Evolutionary conservation across 2,888 invertebrate genomes (phyloP).

Genomic region (Antheraea assamensis): DNA sequence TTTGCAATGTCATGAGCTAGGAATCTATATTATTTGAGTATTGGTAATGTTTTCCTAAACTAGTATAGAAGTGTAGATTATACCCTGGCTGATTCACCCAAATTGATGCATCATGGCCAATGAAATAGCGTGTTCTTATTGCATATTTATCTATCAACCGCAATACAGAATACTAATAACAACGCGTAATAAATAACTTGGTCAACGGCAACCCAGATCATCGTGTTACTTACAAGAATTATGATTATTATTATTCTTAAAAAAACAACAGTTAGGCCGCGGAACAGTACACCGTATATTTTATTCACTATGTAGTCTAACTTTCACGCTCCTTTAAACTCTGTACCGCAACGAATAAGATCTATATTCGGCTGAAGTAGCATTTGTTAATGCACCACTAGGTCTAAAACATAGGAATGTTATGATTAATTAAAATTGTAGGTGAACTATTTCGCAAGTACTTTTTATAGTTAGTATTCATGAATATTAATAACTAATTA

Average conservation of each 20-base stretch:
- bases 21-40: too few species aligned
- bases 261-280: conserved; percentile 49
- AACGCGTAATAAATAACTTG: conserved; percentile 24
- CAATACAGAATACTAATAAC: conserved; percentile 15
- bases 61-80: background rate
- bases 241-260: conserved; percentile 40
- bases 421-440: conserved; percentile 17
- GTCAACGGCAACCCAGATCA: conserved; percentile 28
- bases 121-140: background rate
- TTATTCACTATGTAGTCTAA: conserved; percentile 52
- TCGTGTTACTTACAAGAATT: conserved; percentile 32
- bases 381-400: conserved; percentile 16
- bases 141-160: background rate
- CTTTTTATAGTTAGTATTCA: background rate
- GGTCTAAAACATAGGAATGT: conserved; percentile 11
- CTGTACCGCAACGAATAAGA: conserved; percentile 5
- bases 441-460: conserved; percentile 7
- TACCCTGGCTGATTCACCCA: background rate
- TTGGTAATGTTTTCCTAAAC: too few species aligned
- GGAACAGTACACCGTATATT: conserved; percentile 54
- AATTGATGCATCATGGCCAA: background rate
- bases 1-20: too few species aligned
- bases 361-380: conserved; percentile 9
- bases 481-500: background rate
- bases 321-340: background rate